phyloP scores from a whole-genome alignment of 2,113 vertebrate genomes.

The Rhodinocichla rosea region DNA sequence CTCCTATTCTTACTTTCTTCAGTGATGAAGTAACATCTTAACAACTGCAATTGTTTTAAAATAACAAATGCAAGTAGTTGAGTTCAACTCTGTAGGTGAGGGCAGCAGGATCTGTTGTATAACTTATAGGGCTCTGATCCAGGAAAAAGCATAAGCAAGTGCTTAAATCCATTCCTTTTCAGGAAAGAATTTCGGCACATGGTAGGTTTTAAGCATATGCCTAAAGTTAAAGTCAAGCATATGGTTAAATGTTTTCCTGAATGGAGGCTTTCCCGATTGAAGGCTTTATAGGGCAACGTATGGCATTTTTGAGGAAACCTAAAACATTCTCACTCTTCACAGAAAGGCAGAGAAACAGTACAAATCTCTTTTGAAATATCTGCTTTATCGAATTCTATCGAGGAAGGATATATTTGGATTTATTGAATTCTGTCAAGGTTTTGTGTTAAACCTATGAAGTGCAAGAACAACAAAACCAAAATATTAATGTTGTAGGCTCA shows the following conservation, averaged over 20 bases:
- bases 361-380: not conserved
- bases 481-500: not conserved
- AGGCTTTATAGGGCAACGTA: constrained; percentile 43
- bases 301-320: constrained; percentile 42
- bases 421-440: not conserved
- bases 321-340: constrained; percentile 9
- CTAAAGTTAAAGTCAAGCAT: constrained; percentile 48
- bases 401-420: not conserved
- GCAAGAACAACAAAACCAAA: constrained; percentile 12
- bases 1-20: not conserved
- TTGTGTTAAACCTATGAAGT: not conserved
- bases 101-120: not conserved
- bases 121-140: not conserved
- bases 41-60: not conserved
- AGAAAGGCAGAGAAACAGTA: not conserved
- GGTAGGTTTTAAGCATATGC: constrained; percentile 46
- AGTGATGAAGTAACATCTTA: not conserved
- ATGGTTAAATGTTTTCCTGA: constrained; percentile 54
- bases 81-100: not conserved
- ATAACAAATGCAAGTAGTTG: not conserved
- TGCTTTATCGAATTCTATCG: not conserved
- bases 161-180: constrained; percentile 15
- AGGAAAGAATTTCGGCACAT: constrained; percentile 3
- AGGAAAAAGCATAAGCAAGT: constrained; percentile 16
- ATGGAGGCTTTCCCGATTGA: constrained; percentile 7